Percentiles rank a stretch among this genome's conserved stretches.
Conservation (phyloP, 2,888 invertebrate genomes). For the Stenchaetothrips biformis region DNA sequence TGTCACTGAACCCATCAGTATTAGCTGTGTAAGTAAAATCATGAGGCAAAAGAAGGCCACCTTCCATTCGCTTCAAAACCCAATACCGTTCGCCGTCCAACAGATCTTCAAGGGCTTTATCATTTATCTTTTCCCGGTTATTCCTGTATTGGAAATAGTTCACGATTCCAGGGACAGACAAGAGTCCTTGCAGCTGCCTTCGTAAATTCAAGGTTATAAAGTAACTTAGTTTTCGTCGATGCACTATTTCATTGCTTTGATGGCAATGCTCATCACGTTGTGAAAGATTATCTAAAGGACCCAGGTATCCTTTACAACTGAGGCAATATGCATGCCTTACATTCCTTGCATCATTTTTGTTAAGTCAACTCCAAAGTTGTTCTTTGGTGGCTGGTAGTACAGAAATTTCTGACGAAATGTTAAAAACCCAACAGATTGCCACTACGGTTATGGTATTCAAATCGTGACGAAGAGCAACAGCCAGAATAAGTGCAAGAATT, state of each 20-base stretch:
- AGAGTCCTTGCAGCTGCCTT: background rate
- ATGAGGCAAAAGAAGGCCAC: background rate
- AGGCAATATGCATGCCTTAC: background rate
- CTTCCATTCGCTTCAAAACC: background rate
- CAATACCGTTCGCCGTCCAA: background rate
- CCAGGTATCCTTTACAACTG: background rate
- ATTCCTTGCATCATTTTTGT: background rate
- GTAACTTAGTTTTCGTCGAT: background rate
- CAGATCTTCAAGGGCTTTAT: background rate
- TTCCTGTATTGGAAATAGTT: background rate
- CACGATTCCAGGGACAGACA: background rate
- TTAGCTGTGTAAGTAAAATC: background rate
- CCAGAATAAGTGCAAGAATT: background rate
- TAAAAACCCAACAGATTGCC: background rate
- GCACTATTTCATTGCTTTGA: background rate
- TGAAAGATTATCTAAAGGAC: background rate
- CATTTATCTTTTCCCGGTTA: background rate
- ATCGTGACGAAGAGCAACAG: background rate
- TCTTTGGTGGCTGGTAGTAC: background rate
- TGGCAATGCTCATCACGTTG: background rate
- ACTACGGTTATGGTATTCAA: background rate
- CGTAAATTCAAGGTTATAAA: background rate
- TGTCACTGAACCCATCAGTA: background rate
- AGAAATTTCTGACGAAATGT: background rate
- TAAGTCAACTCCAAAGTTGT: background rate